Percentiles rank a stretch among this genome's conserved stretches.
phyloP scores from a whole-genome alignment of 2,113 vertebrate genomes.

The Motacilla tschutschensis region DNA sequence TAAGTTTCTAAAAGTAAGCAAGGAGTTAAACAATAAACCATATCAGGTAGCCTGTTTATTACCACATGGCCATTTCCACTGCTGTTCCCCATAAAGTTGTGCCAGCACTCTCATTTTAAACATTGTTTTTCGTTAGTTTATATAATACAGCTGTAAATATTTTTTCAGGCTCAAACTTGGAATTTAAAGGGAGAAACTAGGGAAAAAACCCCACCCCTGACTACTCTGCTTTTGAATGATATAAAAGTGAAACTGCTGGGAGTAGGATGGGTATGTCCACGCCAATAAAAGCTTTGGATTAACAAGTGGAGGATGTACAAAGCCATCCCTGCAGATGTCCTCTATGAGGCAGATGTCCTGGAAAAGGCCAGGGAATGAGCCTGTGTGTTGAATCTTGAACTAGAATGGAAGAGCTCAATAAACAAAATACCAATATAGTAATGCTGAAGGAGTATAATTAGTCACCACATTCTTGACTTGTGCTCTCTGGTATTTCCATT shows the following conservation, averaged over 20 bases:
- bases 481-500: conserved; percentile 2
- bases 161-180: conserved; percentile 19
- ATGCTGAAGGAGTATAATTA: conserved; percentile 7
- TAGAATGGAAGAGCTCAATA: background rate
- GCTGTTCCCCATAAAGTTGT: conserved; percentile 19
- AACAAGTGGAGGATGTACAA: background rate
- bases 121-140: conserved; percentile 47
- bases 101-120: conserved; percentile 49
- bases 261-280: background rate
- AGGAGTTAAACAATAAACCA: conserved; percentile 51
- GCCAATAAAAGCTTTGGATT: background rate
- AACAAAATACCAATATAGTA: conserved; percentile 15
- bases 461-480: background rate
- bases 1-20: background rate
- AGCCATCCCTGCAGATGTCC: background rate
- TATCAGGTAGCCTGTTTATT: conserved; percentile 51
- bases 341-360: background rate
- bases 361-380: background rate
- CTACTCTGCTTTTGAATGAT: background rate
- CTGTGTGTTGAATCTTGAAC: background rate
- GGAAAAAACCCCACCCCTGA: background rate
- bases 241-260: background rate
- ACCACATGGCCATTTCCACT: conserved; percentile 19
- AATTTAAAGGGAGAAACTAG: conserved; percentile 3
- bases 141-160: conserved; percentile 50